Evolutionary conservation across 2,888 invertebrate species (phyloP).

Genomic region (Imbricaverruca yamaguchii): DNA sequence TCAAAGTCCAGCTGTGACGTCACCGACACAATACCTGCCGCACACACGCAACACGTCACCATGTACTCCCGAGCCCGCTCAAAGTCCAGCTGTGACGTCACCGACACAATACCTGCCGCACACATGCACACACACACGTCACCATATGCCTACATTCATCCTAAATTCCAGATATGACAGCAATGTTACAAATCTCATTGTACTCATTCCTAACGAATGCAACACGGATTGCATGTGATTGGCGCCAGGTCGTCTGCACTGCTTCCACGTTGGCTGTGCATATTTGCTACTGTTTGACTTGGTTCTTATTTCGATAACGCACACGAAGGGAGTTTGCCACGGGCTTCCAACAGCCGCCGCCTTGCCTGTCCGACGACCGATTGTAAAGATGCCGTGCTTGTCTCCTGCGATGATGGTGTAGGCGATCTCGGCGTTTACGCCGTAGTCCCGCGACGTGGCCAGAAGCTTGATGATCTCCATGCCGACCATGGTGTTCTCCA

Average conservation of each 20-base stretch:
- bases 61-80: constrained; percentile 63
- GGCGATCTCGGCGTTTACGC: constrained; percentile 84
- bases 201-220: no score
- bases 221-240: no score
- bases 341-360: no score
- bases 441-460: constrained; percentile 87
- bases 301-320: no score
- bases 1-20: constrained; percentile 80
- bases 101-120: constrained; percentile 39
- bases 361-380: constrained; percentile 56
- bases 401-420: constrained; percentile 83
- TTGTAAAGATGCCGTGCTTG: constrained; percentile 73
- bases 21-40: constrained; percentile 62
- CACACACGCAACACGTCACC: neutral
- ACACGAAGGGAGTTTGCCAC: no score
- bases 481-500: constrained; percentile 66
- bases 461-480: constrained; percentile 72
- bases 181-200: no score
- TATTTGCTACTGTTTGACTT: no score
- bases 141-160: no score
- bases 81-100: constrained; percentile 69
- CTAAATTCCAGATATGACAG: no score
- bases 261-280: no score
- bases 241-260: no score
- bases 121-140: neutral